These are phyloP conservation scores for Keiferia lycopersicella DNA, from an alignment of 2,888 invertebrate genomes.

Conservation along the genomic window DNA sequence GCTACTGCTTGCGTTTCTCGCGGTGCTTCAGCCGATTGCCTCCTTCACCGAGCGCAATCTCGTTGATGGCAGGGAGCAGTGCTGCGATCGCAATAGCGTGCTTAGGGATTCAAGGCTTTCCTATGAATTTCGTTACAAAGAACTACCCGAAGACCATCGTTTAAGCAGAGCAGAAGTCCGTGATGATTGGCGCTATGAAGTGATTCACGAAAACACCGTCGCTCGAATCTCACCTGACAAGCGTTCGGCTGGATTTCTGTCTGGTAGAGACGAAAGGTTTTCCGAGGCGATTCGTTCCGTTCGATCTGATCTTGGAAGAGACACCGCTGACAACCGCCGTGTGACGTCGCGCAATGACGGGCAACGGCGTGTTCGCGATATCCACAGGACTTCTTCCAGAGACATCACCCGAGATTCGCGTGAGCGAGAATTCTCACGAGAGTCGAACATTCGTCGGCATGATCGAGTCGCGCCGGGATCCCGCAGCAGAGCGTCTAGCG, in stretches of 20 bases:
- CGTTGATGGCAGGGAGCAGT: conserved; percentile 69
- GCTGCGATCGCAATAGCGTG: conserved; percentile 50
- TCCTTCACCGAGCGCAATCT: conserved; percentile 59
- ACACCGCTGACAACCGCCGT: conserved; percentile 4
- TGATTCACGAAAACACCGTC: conserved; percentile 26
- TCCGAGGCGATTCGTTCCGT: conserved; percentile 2
- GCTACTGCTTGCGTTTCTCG: conserved; percentile 67
- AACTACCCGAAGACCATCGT: conserved; percentile 36
- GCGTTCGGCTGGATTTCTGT: conserved; percentile 11
- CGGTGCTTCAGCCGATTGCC: conserved; percentile 62
- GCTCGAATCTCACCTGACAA: conserved; percentile 5
- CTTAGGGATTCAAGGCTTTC: conserved; percentile 45
- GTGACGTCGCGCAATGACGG: not conserved
- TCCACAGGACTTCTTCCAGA: conserved; percentile 16
- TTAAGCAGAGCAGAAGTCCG: conserved; percentile 38
- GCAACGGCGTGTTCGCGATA: conserved; percentile 18
- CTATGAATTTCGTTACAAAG: conserved; percentile 41
- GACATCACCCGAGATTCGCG: conserved; percentile 24
- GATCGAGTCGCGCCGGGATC: conserved; percentile 3
- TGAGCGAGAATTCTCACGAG: conserved; percentile 23
- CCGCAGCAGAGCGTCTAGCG: conserved; percentile 1
- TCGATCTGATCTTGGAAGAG: conserved; percentile 14
- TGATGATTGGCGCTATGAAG: conserved; percentile 43
- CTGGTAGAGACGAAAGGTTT: conserved; percentile 14
- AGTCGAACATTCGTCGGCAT: conserved; percentile 25